Conservation (phyloP, 2,888 invertebrate genomes). For the Elegia similella region DNA sequence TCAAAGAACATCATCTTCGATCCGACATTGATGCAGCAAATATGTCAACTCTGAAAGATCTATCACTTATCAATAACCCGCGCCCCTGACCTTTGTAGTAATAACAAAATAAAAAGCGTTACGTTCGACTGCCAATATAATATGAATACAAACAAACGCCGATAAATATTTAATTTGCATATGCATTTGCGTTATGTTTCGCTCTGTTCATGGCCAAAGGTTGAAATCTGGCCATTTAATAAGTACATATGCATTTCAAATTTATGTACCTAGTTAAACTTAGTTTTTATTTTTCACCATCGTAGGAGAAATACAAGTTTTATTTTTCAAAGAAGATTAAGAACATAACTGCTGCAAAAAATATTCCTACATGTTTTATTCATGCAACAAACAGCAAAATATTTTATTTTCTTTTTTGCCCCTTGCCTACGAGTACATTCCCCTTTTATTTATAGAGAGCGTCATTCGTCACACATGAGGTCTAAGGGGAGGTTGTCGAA, state of each 20-base stretch:
- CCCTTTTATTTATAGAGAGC: too few species aligned
- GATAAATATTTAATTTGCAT: conserved; percentile 22
- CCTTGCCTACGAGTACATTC: too few species aligned
- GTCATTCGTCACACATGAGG: too few species aligned
- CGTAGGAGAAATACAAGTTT: too few species aligned
- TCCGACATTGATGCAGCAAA: conserved; percentile 11
- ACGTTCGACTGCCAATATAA: conserved; percentile 10
- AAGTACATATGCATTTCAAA: not conserved
- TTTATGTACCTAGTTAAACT: not conserved
- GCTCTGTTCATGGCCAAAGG: conserved; percentile 23
- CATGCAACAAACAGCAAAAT: too few species aligned
- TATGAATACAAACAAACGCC: conserved; percentile 14
- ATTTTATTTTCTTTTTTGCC: too few species aligned
- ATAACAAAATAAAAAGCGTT: conserved; percentile 16
- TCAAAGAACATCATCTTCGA: conserved; percentile 5
- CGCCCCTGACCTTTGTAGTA: conserved; percentile 16
- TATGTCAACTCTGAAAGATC: conserved; percentile 13
- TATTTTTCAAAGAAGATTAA: too few species aligned
- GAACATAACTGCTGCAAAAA: too few species aligned
- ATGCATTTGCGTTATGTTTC: conserved; percentile 20
- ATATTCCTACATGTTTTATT: too few species aligned
- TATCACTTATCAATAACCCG: conserved; percentile 11
- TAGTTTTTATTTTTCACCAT: too few species aligned
- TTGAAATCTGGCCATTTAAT: conserved; percentile 17
- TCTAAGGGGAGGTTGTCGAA: too few species aligned